Evolutionary conservation across 2,888 invertebrate species (phyloP), one percentile per base, ranked within the genome.

Genomic region (Fabriciana adippe): DNA sequence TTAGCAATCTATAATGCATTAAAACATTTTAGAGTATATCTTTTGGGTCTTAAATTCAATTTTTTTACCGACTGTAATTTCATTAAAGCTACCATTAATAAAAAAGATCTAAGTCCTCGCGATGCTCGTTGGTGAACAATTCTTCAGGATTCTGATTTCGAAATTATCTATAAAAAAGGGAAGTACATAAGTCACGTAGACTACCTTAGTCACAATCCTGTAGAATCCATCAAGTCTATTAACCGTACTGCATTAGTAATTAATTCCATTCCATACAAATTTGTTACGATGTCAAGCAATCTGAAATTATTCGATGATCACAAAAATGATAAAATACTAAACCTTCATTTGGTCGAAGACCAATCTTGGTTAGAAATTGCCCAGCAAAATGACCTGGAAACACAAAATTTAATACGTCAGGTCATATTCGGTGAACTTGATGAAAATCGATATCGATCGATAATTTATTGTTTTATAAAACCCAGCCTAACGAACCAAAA

Each of bases 41-140:
- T 79, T 0, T 18, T 77, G 0, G 76, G 78, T 0, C 55, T 70
- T 0, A 3, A 53, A 0, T 78, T 79, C 35, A 76, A 56, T 57
- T 64, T 77, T 14, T 69, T 78, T 1, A 77, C 77, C 0, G 77
- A 79, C 16, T 79, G 79, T 31, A 79, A 77, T 61, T 63, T 76
- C 0, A 63, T 78, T 0, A 77, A 78, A 66, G 1, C 66, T 0
- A 78, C 78, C 0, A 64, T 76, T 47, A 62, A 45, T 0, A 78
- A 78, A 53, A 76, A 74, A 47, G 78, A 78, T 35, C 31, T 78
- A 0, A 16, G 75, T 0, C 75, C 77, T 0, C 63, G 78, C 6
- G 74, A 77, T 1, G 75, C 77, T 0, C 70, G 76, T 0, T 78
- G 76, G 78, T 77, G 76, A 76, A 64, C 75, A 0, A 78, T 72